A percentile compares a stretch with the other conserved stretches of the same genome.
phyloP scores from a whole-genome alignment of 2,797 vertebrate species.

The Balearica regulorum region DNA sequence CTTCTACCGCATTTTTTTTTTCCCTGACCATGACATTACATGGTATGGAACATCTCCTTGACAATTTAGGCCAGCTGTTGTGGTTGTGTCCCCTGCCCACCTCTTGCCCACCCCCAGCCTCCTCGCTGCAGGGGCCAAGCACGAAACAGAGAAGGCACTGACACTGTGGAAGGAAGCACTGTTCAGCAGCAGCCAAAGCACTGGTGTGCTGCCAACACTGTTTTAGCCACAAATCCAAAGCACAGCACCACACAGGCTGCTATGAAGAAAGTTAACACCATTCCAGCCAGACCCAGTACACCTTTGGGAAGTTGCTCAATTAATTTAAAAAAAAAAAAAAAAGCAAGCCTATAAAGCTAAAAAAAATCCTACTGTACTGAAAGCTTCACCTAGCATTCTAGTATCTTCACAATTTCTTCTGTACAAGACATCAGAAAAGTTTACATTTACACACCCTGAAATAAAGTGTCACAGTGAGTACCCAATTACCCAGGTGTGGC shows the following conservation, averaged over 20 bases:
- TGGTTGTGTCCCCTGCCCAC: background rate
- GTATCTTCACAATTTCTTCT: background rate
- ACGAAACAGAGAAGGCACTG: background rate
- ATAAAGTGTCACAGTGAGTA: background rate
- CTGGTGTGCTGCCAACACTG: background rate
- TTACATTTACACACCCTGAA: background rate
- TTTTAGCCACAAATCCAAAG: background rate
- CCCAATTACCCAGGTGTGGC: accelerated
- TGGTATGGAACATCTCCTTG: background rate
- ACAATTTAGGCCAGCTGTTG: too few relatives aligned
- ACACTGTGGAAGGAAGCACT: background rate
- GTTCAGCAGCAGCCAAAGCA: background rate
- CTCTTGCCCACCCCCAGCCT: background rate
- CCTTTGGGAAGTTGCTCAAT: background rate
- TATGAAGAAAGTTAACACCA: background rate
- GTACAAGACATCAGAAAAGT: background rate
- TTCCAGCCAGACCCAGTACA: background rate
- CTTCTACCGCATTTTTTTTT: background rate
- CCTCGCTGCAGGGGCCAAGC: background rate
- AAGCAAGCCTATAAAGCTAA: background rate
- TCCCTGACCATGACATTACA: background rate
- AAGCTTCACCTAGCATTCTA: background rate
- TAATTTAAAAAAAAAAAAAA: background rate
- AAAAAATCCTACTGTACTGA: background rate
- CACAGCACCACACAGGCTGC: background rate